Base-by-base conservation (phyloP, 2,888 invertebrate genomes). In the Entomobrya multifasciata region DNA sequence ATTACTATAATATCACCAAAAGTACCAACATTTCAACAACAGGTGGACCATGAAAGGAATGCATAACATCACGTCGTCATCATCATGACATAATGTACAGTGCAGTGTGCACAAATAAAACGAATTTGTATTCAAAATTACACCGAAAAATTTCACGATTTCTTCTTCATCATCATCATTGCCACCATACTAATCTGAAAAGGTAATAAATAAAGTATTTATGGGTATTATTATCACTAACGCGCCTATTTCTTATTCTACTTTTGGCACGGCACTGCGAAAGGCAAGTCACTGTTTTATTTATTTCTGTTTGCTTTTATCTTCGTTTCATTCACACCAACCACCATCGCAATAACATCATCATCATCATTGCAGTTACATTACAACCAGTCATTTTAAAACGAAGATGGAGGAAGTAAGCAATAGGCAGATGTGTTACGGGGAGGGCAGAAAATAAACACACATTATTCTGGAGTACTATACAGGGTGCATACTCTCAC, bases 1-100 rank as follows among this genome's bases (percentile, higher is more conserved):
- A n/a, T n/a, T n/a, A n/a, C n/a, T n/a, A n/a, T 22, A 57, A 76
- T 57, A 15, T 17, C 49, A 49, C 47, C 22, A 72, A 72, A n/a
- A n/a, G n/a, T n/a, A n/a, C n/a, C n/a, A n/a, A n/a, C 27, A 72
- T 27, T 11, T 52, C 15, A 72, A 76, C 57, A 76, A 76, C 76
- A 76, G 76, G 76, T 76, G 76, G 76, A 76, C 57, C 76, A 57
- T 76, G 41, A 76, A 76, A 55, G 36, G 17, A 55, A n/a, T n/a
- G 8, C 72, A 72, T 25, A 8, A 72, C 49, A 25, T 22, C 49
- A 67, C 3, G 44, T 52, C 52, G 47, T 30, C 72, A n/a, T n/a
- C n/a, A n/a, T n/a, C 49, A 72, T 52, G 17, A 22, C 47, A 70
- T 49, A 70, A n/a, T 27, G 30, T n/a, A 6, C 49, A n/a, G n/a